phyloP scores from a whole-genome alignment of 2,113 vertebrate species.

The Misgurnus mizolepis region DNA sequence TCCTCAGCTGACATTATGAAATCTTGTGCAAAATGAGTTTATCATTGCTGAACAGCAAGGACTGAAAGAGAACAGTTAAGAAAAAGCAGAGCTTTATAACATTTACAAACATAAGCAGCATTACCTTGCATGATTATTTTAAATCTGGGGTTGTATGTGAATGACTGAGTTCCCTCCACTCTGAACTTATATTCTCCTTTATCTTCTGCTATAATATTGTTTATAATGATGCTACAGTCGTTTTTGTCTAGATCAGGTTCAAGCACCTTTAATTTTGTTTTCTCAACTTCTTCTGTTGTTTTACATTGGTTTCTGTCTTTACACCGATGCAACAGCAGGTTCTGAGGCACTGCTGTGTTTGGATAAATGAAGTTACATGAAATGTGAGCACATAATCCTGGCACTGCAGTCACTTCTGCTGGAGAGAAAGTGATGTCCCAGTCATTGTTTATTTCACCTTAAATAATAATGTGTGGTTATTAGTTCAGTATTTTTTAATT shows the following conservation, averaged over 20 bases:
- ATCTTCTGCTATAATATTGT: not conserved
- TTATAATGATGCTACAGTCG: not conserved
- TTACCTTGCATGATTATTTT: constrained; percentile 6
- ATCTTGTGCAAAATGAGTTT: not conserved
- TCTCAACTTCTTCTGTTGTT: fast-evolving
- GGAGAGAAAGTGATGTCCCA: not conserved
- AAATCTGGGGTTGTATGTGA: fast-evolving
- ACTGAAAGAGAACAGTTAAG: not conserved
- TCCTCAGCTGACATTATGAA: no score
- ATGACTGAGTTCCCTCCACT: fast-evolving
- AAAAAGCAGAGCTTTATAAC: not conserved
- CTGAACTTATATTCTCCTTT: not conserved
- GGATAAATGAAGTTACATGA: not conserved
- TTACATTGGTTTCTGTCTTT: not conserved
- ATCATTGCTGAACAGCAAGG: not conserved
- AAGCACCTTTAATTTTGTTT: no score
- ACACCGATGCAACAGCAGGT: not conserved
- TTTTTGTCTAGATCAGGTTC: not conserved
- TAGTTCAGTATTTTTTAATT: no score
- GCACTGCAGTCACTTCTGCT: not conserved
- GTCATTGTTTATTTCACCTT: fast-evolving
- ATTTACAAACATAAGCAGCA: not conserved
- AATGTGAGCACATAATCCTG: constrained; percentile 7
- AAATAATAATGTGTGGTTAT: not conserved
- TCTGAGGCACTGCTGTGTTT: fast-evolving